phyloP scores from a whole-genome alignment of 2,888 invertebrate genomes.

The Ariolimax columbianus region DNA sequence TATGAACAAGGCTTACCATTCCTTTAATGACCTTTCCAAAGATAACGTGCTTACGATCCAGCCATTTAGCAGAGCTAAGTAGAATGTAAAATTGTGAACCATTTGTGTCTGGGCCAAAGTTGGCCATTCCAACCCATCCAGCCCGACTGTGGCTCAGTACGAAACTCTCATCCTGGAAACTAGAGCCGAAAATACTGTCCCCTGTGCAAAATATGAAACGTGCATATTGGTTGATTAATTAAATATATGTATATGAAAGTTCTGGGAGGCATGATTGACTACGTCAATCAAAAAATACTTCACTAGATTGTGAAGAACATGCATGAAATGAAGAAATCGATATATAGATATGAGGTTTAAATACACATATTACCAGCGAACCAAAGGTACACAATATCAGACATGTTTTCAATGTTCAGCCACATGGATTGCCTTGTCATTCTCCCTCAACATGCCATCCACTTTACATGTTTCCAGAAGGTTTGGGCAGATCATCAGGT shows the following conservation, averaged over 20 bases:
- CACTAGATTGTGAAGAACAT: too few species aligned
- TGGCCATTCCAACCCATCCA: constrained; percentile 77
- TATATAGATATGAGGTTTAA: too few species aligned
- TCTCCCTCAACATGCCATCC: too few species aligned
- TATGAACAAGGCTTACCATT: constrained; percentile 65
- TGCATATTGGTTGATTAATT: neutral
- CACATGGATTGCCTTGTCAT: too few species aligned
- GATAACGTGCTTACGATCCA: constrained; percentile 75
- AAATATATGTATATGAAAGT: neutral
- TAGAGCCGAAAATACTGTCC: constrained; percentile 72
- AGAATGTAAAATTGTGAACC: constrained; percentile 77
- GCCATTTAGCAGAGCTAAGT: constrained; percentile 73
- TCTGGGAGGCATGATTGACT: too few species aligned
- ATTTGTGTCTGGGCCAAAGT: constrained; percentile 75
- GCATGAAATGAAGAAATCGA: too few species aligned
- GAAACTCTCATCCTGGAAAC: constrained; percentile 74
- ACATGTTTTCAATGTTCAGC: too few species aligned
- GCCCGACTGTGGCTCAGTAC: constrained; percentile 69
- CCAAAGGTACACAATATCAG: too few species aligned
- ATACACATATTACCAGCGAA: too few species aligned
- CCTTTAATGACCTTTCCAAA: constrained; percentile 76
- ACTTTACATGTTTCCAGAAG: too few species aligned
- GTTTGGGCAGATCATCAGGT: too few species aligned
- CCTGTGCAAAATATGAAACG: constrained; percentile 60
- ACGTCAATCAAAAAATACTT: too few species aligned